phyloP scores from a whole-genome alignment of 2,797 vertebrate species.

The Hemitrygon akajei region DNA sequence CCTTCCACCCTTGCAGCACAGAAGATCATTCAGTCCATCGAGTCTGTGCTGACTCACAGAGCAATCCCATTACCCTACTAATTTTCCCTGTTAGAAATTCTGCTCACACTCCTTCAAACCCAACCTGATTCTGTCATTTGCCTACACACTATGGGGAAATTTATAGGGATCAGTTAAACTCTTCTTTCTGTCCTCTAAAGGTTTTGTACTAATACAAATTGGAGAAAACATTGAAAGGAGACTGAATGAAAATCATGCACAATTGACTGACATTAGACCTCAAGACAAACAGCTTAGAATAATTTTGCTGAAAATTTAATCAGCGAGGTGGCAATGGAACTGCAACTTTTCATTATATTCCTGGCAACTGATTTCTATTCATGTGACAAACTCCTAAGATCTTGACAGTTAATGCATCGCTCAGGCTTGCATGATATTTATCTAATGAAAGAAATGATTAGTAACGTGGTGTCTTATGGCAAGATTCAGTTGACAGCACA shows the following conservation, averaged over 20 bases:
- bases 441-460: slow-evolving; percentile 11
- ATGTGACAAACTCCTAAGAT: slow-evolving; percentile 3
- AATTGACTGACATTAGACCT: background rate
- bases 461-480: background rate
- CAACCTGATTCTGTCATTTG: too few relatives aligned
- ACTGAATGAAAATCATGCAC: background rate
- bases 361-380: slow-evolving; percentile 6
- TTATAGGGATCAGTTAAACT: too few relatives aligned
- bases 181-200: background rate
- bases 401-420: slow-evolving; percentile 1
- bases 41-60: too few relatives aligned
- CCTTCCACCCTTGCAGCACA: too few relatives aligned
- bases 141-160: too few relatives aligned
- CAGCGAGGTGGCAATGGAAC: slow-evolving; percentile 2
- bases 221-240: background rate
- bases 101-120: too few relatives aligned
- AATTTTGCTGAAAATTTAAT: slow-evolving; percentile 16
- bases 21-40: too few relatives aligned
- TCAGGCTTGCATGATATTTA: background rate
- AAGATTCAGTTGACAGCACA: background rate
- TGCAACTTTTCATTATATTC: slow-evolving; percentile 17
- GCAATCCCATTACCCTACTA: too few relatives aligned
- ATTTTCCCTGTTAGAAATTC: too few relatives aligned
- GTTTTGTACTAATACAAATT: too few relatives aligned
- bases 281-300: background rate